Base-by-base conservation (phyloP, 2,797 vertebrate genomes). In the Delichon dasypus region DNA sequence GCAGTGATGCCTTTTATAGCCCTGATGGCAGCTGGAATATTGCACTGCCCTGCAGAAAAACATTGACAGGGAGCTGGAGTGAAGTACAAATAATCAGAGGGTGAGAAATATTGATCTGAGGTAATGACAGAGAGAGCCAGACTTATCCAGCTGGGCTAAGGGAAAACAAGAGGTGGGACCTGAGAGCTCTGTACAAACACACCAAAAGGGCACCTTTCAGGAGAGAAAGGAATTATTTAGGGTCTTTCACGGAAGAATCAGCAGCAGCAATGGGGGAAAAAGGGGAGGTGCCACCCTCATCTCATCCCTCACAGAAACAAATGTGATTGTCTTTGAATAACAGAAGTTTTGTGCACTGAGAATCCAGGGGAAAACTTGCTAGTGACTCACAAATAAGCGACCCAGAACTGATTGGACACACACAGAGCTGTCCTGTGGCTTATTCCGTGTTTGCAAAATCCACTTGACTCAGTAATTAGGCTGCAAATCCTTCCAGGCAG, bases 41-140 rank as follows among this genome's bases (percentile, higher is more conserved):
- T 80, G 81, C 93, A 66, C 19, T 83, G 42, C 68, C 75, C 73
- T 60, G 82, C 70, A 83, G 60, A 89, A 73, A 81, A 73, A 18
- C 72, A 91, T n/a, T 30, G 90, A 50, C n/a, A 27, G 58, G 62
- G 7, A 66, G 15, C 82, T 62, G 73, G 55, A 67, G 62, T 44
- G 87, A 90, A 93, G 81, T 42, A 77, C 75, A 94, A 87, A 93
- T 70, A 86, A 91, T 81, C 87, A 78, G 44, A 78, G 64, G 44
- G 55, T 3, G 66, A 81, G 85, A 91, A 88, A 64, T 83, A 95
- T 89, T 10, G 92, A 95, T 75, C 68, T 12, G 36, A 78, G 50
- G 85, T 42, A 91, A 85, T 45, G 78, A 88, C 11, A 42, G 50
- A 75, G 32, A 38, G 54, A 7, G 16, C 26, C 54, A 70, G 91